Evolutionary conservation across 2,113 vertebrate species (phyloP), one percentile per base, ranked within the genome.

Genomic region (Sinocyclocheilus grahami): DNA sequence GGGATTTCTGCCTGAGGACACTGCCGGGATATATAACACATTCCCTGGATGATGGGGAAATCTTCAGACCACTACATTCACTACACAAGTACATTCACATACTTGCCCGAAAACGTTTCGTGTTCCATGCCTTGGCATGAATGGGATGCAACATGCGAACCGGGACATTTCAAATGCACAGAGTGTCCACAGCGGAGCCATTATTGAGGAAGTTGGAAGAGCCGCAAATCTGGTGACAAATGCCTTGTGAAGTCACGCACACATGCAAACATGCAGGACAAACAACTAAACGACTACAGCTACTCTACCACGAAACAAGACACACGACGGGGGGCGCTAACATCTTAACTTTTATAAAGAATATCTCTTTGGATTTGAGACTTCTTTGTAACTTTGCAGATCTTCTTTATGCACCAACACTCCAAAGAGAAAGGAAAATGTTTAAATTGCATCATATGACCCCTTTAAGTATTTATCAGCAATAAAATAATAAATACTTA

Each of bases 91-190:
- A 81, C 84, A 89, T 75, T 65, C 78, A 85, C 30, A 86, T 90
- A 90, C 89, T 88, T 90, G 89, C 89, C 89, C 83, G 63, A 87
- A 87, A 84, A 84, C 72, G 84, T 75, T 79, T 85, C 39, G 78
- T 77, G 77, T 79, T 71, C 83, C 84, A 77, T 77, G 74, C 86
- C 88, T 86, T 89, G 87, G 63, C 16, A 82, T 14, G 46, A 77
- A 77, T 53, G 24, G 89, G 92, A 91, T 87, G 80, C 51, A 83
- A 79, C 88, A 83, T 87, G 84, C 86, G 94, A 94, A 94, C 94
- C 91, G 93, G 93, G 93, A 93, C 90, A 83, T 87, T 91, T 92
- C 91, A 91, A 93, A 51, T 92, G 93, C 91, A 91, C 87, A 88
- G 90, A 86, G 48, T 86, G 69, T 86, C 83, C 86, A 88, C 83